These are phyloP conservation scores for Himalopsyche japonica DNA, from an alignment of 2,888 invertebrate species.

Conservation along the genomic window DNA sequence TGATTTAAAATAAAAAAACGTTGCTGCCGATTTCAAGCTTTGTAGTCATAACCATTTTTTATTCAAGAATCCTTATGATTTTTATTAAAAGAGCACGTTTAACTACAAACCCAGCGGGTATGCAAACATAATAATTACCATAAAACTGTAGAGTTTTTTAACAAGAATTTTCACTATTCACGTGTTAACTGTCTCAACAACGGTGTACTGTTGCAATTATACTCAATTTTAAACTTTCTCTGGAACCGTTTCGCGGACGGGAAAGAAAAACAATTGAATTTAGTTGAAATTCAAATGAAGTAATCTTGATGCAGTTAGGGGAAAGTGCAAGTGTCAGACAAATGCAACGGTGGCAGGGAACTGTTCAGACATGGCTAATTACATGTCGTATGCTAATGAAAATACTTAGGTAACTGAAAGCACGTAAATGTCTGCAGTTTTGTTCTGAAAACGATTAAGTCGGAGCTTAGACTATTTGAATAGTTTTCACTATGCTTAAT, in stretches of 20 bases:
- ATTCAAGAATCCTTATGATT: neutral
- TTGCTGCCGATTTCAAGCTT: too few relatives aligned
- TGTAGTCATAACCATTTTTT: neutral
- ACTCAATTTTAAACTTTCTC: neutral
- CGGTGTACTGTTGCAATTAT: neutral
- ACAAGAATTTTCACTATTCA: neutral
- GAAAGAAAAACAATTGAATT: neutral
- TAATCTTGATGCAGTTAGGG: neutral
- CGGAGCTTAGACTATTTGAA: too few relatives aligned
- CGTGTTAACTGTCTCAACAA: neutral
- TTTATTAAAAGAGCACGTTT: neutral
- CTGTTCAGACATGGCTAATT: neutral
- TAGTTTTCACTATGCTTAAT: too few relatives aligned
- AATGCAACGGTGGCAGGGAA: neutral
- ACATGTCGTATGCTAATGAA: slow-evolving; percentile 12
- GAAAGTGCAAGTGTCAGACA: slow-evolving; percentile 12
- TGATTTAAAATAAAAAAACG: too few relatives aligned
- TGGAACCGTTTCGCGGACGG: neutral
- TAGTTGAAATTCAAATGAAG: slow-evolving; percentile 6
- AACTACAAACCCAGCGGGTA: neutral
- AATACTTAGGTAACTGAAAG: neutral
- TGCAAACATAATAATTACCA: neutral
- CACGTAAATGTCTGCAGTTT: neutral
- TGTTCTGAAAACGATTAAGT: neutral
- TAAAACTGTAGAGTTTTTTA: neutral